Evolutionary conservation across 1,140 invertebrate species (phyloP).

Genomic region (Diuraphis noxia): DNA sequence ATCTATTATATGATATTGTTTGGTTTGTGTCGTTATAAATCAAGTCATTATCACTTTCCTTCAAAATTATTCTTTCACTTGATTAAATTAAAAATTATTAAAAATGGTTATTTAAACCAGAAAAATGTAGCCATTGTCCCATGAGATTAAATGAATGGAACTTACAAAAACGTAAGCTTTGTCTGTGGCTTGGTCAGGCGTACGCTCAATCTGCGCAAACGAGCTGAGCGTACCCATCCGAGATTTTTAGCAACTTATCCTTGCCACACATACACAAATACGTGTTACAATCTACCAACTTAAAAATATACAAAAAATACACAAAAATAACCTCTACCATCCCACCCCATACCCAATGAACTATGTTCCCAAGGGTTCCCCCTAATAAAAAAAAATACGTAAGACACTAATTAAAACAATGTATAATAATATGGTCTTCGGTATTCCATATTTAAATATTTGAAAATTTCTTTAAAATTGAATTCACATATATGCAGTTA

Average conservation of each 20-base stretch:
- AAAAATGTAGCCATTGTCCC: neutral
- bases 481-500: neutral
- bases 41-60: neutral
- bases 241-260: too few species aligned
- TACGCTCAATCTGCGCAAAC: too few species aligned
- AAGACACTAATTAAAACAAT: neutral
- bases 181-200: too few species aligned
- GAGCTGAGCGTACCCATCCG: too few species aligned
- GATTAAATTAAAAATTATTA: neutral
- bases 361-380: too few species aligned
- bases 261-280: too few species aligned
- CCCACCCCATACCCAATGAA: too few species aligned
- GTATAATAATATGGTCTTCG: neutral
- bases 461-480: neutral
- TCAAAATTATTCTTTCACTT: neutral
- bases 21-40: neutral
- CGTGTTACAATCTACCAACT: too few species aligned
- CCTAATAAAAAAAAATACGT: neutral
- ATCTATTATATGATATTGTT: neutral
- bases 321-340: too few species aligned
- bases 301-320: too few species aligned
- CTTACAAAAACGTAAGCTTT: too few species aligned
- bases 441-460: neutral
- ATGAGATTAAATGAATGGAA: neutral
- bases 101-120: neutral